Evolutionary conservation across 2,797 vertebrate genomes (phyloP).

Genomic region (Okamejei kenojei): DNA sequence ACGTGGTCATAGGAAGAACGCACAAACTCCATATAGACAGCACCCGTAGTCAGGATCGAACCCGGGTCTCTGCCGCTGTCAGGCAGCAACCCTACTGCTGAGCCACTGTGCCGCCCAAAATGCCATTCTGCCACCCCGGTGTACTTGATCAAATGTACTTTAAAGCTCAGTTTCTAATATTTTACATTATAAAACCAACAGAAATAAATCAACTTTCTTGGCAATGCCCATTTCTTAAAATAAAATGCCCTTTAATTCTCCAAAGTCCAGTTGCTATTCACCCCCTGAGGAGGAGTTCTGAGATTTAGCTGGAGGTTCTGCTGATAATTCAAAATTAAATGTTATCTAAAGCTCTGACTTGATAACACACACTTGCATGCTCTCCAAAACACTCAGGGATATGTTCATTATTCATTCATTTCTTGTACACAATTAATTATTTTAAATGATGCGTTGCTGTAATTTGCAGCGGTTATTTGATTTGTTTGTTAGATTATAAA

Average conservation of each 20-base stretch:
- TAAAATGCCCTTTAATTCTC: background rate
- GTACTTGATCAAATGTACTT: too few relatives aligned
- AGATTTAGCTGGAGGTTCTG: background rate
- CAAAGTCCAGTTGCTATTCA: background rate
- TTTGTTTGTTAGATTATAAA: constrained; percentile 17
- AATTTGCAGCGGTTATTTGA: background rate
- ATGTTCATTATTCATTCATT: background rate
- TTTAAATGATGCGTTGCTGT: background rate
- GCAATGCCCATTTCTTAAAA: background rate
- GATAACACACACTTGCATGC: background rate
- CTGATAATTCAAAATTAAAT: background rate
- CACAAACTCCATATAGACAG: too few relatives aligned
- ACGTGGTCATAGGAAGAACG: too few relatives aligned
- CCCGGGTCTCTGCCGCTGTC: too few relatives aligned
- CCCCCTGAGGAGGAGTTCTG: background rate
- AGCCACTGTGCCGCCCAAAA: too few relatives aligned
- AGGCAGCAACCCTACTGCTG: too few relatives aligned
- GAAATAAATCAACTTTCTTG: background rate
- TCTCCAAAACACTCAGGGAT: background rate
- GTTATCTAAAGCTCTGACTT: background rate
- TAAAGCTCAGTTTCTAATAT: background rate
- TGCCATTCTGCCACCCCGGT: too few relatives aligned
- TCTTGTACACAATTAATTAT: constrained; percentile 5
- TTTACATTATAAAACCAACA: background rate
- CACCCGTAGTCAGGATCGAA: too few relatives aligned